phyloP scores from a whole-genome alignment of 2,888 invertebrate genomes.

The Zygogramma bicolorata region DNA sequence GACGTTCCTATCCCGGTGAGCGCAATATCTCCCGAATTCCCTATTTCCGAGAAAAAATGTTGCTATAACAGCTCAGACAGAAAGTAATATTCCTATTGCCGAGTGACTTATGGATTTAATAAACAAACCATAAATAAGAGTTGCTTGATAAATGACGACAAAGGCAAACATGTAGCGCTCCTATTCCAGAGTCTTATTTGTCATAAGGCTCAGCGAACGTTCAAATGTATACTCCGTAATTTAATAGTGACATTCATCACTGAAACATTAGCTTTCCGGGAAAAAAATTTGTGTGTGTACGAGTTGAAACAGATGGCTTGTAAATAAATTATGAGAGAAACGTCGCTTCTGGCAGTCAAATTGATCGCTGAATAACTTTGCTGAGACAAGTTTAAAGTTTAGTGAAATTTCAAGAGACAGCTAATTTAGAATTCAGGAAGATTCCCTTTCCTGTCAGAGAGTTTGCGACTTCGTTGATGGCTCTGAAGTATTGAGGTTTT shows the following conservation, averaged over 20 bases:
- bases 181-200: conserved; percentile 53
- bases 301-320: conserved; percentile 35
- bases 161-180: conserved; percentile 48
- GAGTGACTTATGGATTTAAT: conserved; percentile 56
- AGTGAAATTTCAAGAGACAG: conserved; percentile 6
- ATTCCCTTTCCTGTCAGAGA: not conserved
- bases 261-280: conserved; percentile 44
- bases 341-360: not conserved
- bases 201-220: conserved; percentile 43
- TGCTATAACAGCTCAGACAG: conserved; percentile 38
- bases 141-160: conserved; percentile 53
- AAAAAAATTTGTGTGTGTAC: conserved; percentile 42
- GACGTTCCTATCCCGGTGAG: not conserved
- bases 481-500: not conserved
- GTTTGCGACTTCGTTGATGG: not conserved
- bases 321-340: not conserved
- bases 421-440: conserved; percentile 3
- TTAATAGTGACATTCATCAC: conserved; percentile 47
- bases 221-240: conserved; percentile 33
- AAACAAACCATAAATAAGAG: conserved; percentile 57
- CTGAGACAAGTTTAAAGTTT: not conserved
- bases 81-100: conserved; percentile 50
- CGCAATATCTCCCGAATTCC: not conserved
- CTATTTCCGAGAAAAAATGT: conserved; percentile 20
- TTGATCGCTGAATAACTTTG: not conserved